These are phyloP conservation scores for Salticus scenicus DNA, from an alignment of 2,888 invertebrate species.

Conservation along the genomic window DNA sequence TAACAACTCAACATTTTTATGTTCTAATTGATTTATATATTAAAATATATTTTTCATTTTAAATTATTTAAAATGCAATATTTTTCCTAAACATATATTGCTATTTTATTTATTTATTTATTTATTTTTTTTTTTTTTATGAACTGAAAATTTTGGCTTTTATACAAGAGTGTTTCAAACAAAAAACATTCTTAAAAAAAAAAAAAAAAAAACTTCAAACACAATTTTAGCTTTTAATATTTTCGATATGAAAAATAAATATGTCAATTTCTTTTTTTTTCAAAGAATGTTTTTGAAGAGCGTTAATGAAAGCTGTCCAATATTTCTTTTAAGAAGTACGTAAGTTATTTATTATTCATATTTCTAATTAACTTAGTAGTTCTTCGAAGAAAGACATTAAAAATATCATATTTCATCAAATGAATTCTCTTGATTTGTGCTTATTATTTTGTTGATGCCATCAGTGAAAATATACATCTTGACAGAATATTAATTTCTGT, in stretches of 20 bases:
- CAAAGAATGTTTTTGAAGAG: not conserved
- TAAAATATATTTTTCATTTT: too few species aligned
- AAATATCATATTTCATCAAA: not conserved
- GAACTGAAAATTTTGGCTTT: too few species aligned
- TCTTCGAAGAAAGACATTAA: not conserved
- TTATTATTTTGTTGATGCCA: not conserved
- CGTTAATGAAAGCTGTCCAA: not conserved
- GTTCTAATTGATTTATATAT: too few species aligned
- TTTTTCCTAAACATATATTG: too few species aligned
- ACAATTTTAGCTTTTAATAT: too few species aligned
- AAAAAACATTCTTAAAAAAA: too few species aligned
- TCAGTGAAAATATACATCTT: not conserved
- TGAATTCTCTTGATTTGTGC: not conserved
- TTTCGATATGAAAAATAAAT: not conserved
- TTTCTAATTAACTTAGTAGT: not conserved
- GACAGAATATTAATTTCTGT: conserved; percentile 4
- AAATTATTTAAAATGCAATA: too few species aligned
- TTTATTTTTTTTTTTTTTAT: too few species aligned
- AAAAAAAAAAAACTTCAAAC: too few species aligned
- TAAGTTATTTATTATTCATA: not conserved
- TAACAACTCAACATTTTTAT: too few species aligned
- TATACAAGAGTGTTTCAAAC: too few species aligned
- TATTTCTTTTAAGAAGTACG: not conserved
- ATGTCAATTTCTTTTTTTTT: not conserved
- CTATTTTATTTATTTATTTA: too few species aligned